A percentile compares a stretch with the other conserved stretches of the same genome.
These are phyloP conservation scores for Tanytarsus gracilentus DNA, from an alignment of 2,888 invertebrate species.

Conservation along the genomic window DNA sequence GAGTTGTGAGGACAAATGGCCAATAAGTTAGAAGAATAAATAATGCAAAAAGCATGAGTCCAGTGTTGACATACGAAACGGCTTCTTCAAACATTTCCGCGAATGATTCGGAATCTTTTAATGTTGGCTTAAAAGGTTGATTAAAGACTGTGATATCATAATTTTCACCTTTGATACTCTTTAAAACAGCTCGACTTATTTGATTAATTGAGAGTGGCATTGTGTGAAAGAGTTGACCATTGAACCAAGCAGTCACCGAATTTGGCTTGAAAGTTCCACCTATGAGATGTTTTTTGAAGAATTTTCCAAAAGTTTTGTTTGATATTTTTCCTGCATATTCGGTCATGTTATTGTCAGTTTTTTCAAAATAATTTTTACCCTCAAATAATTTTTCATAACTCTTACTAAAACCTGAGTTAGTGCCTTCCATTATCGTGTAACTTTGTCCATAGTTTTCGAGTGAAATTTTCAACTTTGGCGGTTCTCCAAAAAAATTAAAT, in stretches of 20 bases:
- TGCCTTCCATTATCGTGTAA: background rate
- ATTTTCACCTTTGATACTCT: conserved; percentile 30
- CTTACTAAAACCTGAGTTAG: no score
- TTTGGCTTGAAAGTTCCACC: conserved; percentile 46
- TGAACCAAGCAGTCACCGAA: conserved; percentile 59
- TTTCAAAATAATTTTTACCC: background rate
- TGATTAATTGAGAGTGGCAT: conserved; percentile 57
- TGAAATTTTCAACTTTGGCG: background rate
- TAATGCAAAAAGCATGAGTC: background rate
- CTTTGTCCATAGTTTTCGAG: background rate
- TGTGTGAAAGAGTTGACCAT: conserved; percentile 69
- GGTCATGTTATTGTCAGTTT: background rate
- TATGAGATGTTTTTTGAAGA: conserved; percentile 48
- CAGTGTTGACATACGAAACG: no score
- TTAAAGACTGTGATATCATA: background rate
- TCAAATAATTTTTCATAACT: background rate
- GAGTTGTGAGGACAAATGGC: background rate
- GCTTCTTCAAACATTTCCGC: background rate
- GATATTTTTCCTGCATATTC: background rate
- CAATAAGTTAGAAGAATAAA: background rate
- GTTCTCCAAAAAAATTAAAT: background rate
- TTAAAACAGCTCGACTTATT: conserved; percentile 54
- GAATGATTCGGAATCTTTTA: background rate
- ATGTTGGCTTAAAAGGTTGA: background rate
- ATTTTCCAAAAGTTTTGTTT: conserved; percentile 8